Evolutionary conservation across 2,113 vertebrate genomes (phyloP), one percentile per base, ranked within the genome.

Genomic region (Caloenas nicobarica): DNA sequence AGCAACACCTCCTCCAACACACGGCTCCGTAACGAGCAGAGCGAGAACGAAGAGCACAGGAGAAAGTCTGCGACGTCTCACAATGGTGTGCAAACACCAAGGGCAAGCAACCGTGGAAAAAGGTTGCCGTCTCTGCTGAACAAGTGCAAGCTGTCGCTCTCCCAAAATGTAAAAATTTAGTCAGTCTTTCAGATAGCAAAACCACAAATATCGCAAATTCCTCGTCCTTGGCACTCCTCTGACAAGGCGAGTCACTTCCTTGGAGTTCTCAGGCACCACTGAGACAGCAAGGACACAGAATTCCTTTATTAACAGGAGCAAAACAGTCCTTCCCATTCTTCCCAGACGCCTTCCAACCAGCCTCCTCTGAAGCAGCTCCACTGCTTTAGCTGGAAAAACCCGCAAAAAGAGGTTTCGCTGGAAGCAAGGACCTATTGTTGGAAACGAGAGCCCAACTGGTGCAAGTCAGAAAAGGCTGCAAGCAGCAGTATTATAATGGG

Each of bases 1-100:
- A 87, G 70, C 40, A 76, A 56, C 66, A 73, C 58, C 58, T 80
- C 54, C 38, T 85, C 40, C 50, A 24, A 42, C 0, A 1, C 4
- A 14, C 0, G 2, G 48, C 65, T 64, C 31, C 0, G 0, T 12
- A 71, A 78, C 0, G 1, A 56, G 38, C 14, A 51, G 8, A 29
- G 21, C 25, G 54, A 86, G 58, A 74, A 38, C 16, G 21, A 50
- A 21, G 29, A 84, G 57, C 24, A 79, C 18, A 36, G 38, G 13
- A 85, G 42, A 77, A 88, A 64, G 33, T 8, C 51, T 58, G 50
- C 12, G 17, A 21, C 48, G 13, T 25, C 69, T 72, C 51, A 13
- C 23, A n/a, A 16, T 4, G 4, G 25, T 33, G 24, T 53, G 48
- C 66, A 89, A 85, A 93, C 79, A 21, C 7, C 16, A 68, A 33